A percentile compares a stretch with the other conserved stretches of the same genome.
Conservation (phyloP, 2,797 vertebrate genomes). For the Todus mexicanus region DNA sequence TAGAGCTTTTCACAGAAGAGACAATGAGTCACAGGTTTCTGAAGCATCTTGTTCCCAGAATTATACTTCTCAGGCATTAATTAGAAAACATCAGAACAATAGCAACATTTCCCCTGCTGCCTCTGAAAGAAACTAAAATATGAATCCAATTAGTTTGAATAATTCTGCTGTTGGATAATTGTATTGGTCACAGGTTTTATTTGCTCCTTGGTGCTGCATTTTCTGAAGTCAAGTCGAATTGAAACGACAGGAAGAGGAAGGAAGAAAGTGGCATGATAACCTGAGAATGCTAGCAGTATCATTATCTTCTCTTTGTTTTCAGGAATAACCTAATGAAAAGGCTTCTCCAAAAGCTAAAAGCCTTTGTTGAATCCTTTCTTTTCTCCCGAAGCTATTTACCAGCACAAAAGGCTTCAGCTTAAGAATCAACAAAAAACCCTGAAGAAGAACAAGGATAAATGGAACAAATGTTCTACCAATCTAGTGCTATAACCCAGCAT, state of each 20-base stretch:
- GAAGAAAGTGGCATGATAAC: background rate
- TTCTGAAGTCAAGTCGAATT: background rate
- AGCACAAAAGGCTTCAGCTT: background rate
- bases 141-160: background rate
- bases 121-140: background rate
- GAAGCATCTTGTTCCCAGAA: background rate
- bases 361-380: background rate
- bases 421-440: background rate
- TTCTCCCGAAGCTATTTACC: background rate
- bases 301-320: slow-evolving; percentile 19
- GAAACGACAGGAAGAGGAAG: background rate
- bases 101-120: background rate
- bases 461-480: background rate
- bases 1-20: background rate
- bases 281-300: background rate
- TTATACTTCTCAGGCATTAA: background rate
- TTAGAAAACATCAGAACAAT: background rate
- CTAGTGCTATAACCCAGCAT: background rate
- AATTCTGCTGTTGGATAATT: background rate
- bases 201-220: background rate
- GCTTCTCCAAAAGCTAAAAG: background rate
- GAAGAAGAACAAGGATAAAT: background rate
- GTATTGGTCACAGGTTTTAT: background rate
- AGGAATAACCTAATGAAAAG: background rate
- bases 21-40: background rate